Conservation (phyloP, 2,888 invertebrate genomes). For the Cheilosia soror region DNA sequence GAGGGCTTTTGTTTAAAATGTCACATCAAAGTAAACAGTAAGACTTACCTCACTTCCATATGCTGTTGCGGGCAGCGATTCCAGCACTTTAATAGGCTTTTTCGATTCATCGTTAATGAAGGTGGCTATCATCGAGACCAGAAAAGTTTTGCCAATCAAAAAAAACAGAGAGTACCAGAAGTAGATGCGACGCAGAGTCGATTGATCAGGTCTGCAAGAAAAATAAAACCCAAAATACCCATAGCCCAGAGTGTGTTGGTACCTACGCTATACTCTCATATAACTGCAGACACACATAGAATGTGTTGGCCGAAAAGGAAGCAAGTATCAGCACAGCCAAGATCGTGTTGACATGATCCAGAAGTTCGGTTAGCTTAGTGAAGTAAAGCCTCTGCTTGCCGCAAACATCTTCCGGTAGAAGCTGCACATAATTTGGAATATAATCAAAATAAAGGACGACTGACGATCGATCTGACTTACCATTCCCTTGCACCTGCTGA, state of each 20-base stretch:
- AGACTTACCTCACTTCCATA: slow-evolving; percentile 84
- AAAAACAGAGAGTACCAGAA: slow-evolving; percentile 84
- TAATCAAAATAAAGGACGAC: not conserved
- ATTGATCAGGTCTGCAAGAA: slow-evolving; percentile 80
- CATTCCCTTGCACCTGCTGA: slow-evolving; percentile 59
- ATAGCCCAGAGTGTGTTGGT: not conserved
- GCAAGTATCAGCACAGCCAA: slow-evolving; percentile 86
- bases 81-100: slow-evolving; percentile 83
- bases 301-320: slow-evolving; percentile 87
- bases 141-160: slow-evolving; percentile 83
- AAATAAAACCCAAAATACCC: not conserved
- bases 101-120: slow-evolving; percentile 84
- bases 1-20: too few relatives aligned
- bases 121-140: slow-evolving; percentile 84
- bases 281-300: slow-evolving; percentile 89
- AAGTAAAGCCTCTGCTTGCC: slow-evolving; percentile 87
- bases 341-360: slow-evolving; percentile 85
- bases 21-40: too few relatives aligned
- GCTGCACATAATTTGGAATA: slow-evolving; percentile 77
- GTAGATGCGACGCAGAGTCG: slow-evolving; percentile 82
- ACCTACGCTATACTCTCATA: slow-evolving; percentile 87
- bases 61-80: slow-evolving; percentile 83
- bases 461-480: slow-evolving; percentile 38
- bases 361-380: slow-evolving; percentile 83
- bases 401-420: slow-evolving; percentile 87